Conservation (phyloP, 2,113 vertebrate species). For the Cololabis saira region DNA sequence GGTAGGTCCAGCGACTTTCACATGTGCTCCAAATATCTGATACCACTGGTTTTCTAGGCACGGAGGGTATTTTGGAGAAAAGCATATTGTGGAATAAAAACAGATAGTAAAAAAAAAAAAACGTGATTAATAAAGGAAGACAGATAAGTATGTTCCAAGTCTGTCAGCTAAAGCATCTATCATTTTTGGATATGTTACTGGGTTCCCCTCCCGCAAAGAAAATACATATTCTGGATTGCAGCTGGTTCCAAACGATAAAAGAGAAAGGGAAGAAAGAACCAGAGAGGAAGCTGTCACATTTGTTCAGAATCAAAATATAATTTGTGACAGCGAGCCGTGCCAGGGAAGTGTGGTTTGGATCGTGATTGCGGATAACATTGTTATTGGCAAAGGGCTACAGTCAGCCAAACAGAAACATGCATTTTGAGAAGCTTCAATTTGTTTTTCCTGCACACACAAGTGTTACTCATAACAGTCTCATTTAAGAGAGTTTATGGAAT, state of each 20-base stretch:
- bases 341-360: conserved; percentile 72
- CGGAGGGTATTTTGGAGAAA: conserved; percentile 3
- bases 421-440: conserved; percentile 52
- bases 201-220: conserved; percentile 24
- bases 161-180: conserved; percentile 14
- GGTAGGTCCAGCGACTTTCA: background rate
- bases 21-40: conserved; percentile 11
- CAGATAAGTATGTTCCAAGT: conserved; percentile 6
- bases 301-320: conserved; percentile 76
- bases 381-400: conserved; percentile 70
- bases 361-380: conserved; percentile 76
- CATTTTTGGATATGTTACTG: conserved; percentile 13
- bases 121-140: background rate
- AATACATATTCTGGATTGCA: conserved; percentile 25
- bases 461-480: conserved; percentile 75
- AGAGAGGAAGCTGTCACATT: conserved; percentile 67
- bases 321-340: conserved; percentile 68
- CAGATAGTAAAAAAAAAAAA: background rate
- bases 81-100: background rate
- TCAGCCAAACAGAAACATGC: conserved; percentile 74
- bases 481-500: conserved; percentile 69
- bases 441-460: conserved; percentile 64
- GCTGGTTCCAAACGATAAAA: conserved; percentile 38
- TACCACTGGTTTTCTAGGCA: conserved; percentile 2
- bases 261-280: conserved; percentile 43